phyloP scores from a whole-genome alignment of 2,797 vertebrate species.

The Coranthus polyacanthus region DNA sequence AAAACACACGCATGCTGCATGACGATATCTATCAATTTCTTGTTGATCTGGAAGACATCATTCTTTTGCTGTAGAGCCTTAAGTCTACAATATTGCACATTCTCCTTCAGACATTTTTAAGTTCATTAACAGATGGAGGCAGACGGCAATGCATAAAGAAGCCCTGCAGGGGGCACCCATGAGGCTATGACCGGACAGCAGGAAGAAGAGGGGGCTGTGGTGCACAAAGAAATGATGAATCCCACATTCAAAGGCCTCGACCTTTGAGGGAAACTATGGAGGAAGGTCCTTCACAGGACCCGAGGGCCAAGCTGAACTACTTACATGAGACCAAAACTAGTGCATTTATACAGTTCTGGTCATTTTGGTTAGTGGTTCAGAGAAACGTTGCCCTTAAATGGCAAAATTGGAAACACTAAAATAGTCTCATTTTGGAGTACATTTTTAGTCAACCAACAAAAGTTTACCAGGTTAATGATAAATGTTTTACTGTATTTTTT shows the following conservation, averaged over 20 bases:
- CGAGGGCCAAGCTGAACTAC: not conserved
- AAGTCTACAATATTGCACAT: not conserved
- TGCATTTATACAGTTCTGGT: not conserved
- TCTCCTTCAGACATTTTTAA: constrained; percentile 37
- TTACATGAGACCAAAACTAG: not conserved
- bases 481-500: too few relatives aligned
- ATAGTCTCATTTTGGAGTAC: too few relatives aligned
- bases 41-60: too few relatives aligned
- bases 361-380: too few relatives aligned
- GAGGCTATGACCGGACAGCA: constrained; percentile 4
- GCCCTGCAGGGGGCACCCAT: constrained; percentile 53
- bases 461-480: too few relatives aligned
- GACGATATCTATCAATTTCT: too few relatives aligned
- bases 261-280: constrained; percentile 1
- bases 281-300: not conserved
- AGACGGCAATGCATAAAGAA: not conserved
- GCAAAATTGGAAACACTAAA: too few relatives aligned
- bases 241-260: constrained; percentile 19
- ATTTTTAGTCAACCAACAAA: too few relatives aligned
- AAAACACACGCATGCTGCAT: too few relatives aligned
- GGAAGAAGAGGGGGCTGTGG: not conserved
- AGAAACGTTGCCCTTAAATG: too few relatives aligned
- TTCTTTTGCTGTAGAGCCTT: not conserved
- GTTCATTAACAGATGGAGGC: constrained; percentile 24
- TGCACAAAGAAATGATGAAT: constrained; percentile 8